Conservation (phyloP, 1,140 invertebrate genomes). For the Pissodes strobi region DNA sequence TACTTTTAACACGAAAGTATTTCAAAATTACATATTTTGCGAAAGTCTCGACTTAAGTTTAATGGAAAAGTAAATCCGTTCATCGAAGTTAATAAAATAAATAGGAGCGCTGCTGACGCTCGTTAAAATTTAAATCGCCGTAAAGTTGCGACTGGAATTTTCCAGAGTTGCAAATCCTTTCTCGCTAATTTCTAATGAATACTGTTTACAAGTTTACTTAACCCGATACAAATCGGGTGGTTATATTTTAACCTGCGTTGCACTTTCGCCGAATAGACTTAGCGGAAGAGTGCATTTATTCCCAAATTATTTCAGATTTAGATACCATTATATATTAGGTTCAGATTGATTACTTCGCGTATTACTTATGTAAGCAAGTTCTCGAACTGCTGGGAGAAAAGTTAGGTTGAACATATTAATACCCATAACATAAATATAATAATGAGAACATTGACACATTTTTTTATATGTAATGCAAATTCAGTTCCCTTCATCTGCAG, state of each 20-base stretch:
- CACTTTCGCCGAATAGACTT: neutral
- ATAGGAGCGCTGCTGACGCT: conserved; percentile 13
- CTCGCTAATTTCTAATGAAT: conserved; percentile 2
- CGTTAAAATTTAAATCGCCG: conserved; percentile 15
- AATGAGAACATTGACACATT: too few relatives aligned
- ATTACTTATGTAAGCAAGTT: too few relatives aligned
- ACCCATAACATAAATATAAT: too few relatives aligned
- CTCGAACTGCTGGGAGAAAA: too few relatives aligned
- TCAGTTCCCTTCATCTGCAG: too few relatives aligned
- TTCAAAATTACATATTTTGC: conserved; percentile 13
- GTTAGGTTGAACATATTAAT: too few relatives aligned
- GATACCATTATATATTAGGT: too few relatives aligned
- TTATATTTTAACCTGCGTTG: neutral
- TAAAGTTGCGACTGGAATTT: conserved; percentile 18
- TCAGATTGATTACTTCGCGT: too few relatives aligned
- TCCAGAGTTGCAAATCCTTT: conserved; percentile 10
- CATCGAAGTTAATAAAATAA: conserved; percentile 25
- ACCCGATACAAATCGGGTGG: neutral
- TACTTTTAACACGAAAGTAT: conserved; percentile 7
- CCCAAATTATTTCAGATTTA: too few relatives aligned
- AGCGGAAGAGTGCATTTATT: too few relatives aligned
- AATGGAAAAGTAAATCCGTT: conserved; percentile 7
- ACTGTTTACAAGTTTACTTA: neutral
- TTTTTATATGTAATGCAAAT: too few relatives aligned
- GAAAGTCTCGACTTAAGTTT: neutral